Evolutionary conservation across 1,140 invertebrate species (phyloP).

Genomic region (Drosophila lowei): DNA sequence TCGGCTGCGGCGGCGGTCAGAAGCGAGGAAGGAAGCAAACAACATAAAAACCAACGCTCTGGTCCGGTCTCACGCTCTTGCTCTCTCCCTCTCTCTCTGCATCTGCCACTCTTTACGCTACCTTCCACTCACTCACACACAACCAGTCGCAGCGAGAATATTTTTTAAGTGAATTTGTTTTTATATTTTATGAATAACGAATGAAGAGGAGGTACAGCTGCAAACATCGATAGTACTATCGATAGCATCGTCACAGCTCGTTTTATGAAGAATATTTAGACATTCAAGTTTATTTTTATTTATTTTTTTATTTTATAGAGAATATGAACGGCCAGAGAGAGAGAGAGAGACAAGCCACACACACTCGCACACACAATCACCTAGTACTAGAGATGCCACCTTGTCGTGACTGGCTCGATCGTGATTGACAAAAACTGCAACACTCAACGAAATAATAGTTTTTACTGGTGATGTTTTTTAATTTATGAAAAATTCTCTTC

Average conservation of each 20-base stretch:
- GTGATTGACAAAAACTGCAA: background rate
- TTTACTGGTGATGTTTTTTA: too few relatives aligned
- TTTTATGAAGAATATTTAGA: too few relatives aligned
- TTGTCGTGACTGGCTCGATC: conserved; percentile 16
- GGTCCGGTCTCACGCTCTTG: background rate
- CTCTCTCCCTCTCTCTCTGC: conserved; percentile 26
- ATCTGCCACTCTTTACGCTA: conserved; percentile 1
- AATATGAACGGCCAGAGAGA: background rate
- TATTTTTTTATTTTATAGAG: too few relatives aligned
- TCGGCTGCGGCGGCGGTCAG: background rate
- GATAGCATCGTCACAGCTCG: too few relatives aligned
- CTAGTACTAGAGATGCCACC: conserved; percentile 39
- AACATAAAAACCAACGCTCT: conserved; percentile 31
- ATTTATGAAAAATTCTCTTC: too few relatives aligned
- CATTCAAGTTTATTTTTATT: too few relatives aligned
- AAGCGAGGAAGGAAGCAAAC: conserved; percentile 24
- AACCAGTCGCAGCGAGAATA: conserved; percentile 50
- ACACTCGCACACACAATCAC: background rate
- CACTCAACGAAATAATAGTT: too few relatives aligned
- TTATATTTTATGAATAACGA: conserved; percentile 57
- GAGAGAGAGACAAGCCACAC: too few relatives aligned
- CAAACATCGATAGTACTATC: background rate
- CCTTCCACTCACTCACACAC: conserved; percentile 25
- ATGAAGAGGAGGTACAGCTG: conserved; percentile 27
- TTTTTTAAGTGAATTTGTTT: conserved; percentile 64